Conservation (phyloP, 2,797 vertebrate species). For the Thripadectes ignobilis region DNA sequence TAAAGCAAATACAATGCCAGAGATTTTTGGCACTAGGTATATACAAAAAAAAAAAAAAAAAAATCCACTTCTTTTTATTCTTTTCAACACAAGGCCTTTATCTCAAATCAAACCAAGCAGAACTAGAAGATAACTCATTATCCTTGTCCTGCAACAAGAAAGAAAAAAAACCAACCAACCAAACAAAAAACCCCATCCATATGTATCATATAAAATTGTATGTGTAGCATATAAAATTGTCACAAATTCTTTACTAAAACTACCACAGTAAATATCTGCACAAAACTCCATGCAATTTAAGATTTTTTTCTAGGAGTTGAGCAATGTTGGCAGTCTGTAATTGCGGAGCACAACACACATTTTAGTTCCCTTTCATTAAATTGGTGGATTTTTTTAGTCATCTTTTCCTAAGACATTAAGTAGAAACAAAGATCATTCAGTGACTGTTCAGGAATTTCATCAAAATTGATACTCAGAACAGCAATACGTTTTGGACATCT, state of each 20-base stretch:
- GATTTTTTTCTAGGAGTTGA: not conserved
- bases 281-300: not conserved
- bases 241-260: not conserved
- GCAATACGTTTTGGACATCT: not conserved
- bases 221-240: no score
- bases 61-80: not conserved
- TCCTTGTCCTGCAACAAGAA: not conserved
- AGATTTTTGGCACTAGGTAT: not conserved
- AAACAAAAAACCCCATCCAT: no score
- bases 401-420: not conserved
- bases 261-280: not conserved
- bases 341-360: not conserved
- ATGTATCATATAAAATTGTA: not conserved
- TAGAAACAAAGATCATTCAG: not conserved
- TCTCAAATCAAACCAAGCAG: not conserved
- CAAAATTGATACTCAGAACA: not conserved
- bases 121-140: not conserved
- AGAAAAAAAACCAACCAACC: not conserved
- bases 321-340: not conserved
- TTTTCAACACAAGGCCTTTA: not conserved
- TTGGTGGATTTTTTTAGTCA: not conserved
- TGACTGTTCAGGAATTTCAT: not conserved
- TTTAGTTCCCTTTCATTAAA: not conserved
- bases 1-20: not conserved
- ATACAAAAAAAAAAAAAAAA: not conserved